These are phyloP conservation scores for Paratilapia polleni DNA, from an alignment of 2,113 vertebrate genomes.

Conservation along the genomic window DNA sequence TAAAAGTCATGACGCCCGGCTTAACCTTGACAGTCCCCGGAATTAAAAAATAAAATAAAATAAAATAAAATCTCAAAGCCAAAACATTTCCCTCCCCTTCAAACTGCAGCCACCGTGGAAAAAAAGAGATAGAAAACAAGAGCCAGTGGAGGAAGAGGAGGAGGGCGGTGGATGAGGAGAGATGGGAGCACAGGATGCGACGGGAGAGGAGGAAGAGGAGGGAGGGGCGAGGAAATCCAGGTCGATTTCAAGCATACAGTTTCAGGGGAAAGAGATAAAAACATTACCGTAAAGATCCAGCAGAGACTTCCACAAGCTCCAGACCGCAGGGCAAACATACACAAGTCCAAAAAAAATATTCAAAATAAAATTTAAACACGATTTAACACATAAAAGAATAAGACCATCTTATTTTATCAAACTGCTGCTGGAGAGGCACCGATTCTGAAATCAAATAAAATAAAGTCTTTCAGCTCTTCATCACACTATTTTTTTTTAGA, in stretches of 20 bases:
- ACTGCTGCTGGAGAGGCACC: neutral
- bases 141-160: conserved; percentile 14
- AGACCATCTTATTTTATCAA: neutral
- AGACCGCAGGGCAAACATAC: neutral
- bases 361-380: neutral
- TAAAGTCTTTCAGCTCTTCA: neutral
- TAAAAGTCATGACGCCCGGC: conserved; percentile 42
- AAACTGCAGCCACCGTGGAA: neutral
- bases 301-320: neutral
- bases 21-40: conserved; percentile 37
- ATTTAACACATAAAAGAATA: neutral
- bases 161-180: conserved; percentile 44
- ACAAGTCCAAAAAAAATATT: neutral
- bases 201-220: neutral
- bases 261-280: neutral
- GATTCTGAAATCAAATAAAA: neutral
- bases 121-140: neutral
- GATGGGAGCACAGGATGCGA: conserved; percentile 52
- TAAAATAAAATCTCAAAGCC: neutral
- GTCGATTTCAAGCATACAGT: neutral
- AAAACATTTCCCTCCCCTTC: neutral
- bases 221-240: conserved; percentile 45
- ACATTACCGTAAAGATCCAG: neutral
- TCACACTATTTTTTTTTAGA: neutral
- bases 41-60: no score